Percentiles rank a stretch among this genome's conserved stretches.
Conservation (phyloP, 2,113 vertebrate genomes). For the Perca flavescens region DNA sequence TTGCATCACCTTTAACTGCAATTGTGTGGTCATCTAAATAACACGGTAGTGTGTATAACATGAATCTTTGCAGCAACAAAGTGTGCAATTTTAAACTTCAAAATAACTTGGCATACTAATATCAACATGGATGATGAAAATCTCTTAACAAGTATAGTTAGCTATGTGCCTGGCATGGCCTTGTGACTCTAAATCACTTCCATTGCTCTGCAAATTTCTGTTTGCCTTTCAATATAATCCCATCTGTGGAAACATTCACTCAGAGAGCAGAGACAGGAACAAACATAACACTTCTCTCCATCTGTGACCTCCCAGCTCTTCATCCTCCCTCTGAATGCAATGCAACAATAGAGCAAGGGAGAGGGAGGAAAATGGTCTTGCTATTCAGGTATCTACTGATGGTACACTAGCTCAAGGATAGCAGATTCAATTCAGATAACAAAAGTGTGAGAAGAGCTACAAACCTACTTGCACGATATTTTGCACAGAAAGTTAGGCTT, state of each 20-base stretch:
- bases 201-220: slow-evolving; percentile 72
- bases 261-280: slow-evolving; percentile 73
- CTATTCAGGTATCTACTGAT: slow-evolving; percentile 71
- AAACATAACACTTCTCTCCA: slow-evolving; percentile 80
- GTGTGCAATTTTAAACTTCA: slow-evolving; percentile 9
- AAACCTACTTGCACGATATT: slow-evolving; percentile 44
- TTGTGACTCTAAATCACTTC: slow-evolving; percentile 76
- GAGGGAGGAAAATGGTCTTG: slow-evolving; percentile 68
- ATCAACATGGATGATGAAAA: slow-evolving; percentile 49
- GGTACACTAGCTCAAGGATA: slow-evolving; percentile 78
- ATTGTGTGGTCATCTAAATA: slow-evolving; percentile 7
- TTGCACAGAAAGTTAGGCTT: slow-evolving; percentile 27
- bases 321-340: slow-evolving; percentile 71
- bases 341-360: slow-evolving; percentile 71
- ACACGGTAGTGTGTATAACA: background rate
- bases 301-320: slow-evolving; percentile 79
- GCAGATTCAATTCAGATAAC: slow-evolving; percentile 62
- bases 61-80: slow-evolving; percentile 3
- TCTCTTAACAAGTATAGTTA: slow-evolving; percentile 60
- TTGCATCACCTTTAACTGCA: background rate
- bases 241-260: slow-evolving; percentile 80
- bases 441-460: slow-evolving; percentile 54
- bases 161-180: slow-evolving; percentile 64
- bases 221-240: slow-evolving; percentile 77
- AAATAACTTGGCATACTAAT: slow-evolving; percentile 39